A percentile compares a stretch with the other conserved stretches of the same genome.
phyloP scores from a whole-genome alignment of 30 jellyfish, hydroid and myxozoan species.

The Rhopilema esculentum region DNA sequence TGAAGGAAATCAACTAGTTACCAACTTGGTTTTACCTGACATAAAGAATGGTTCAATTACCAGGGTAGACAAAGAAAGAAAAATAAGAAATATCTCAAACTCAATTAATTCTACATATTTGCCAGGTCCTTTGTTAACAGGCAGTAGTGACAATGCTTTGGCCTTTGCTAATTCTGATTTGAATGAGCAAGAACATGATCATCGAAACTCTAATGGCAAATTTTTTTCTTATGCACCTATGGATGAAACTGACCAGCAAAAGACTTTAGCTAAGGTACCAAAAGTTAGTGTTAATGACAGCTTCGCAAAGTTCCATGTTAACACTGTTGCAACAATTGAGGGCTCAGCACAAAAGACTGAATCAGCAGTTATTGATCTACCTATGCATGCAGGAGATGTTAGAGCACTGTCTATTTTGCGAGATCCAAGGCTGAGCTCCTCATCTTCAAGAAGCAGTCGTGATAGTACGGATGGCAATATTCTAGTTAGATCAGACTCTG shows the following conservation, averaged over 20 bases:
- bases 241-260: background rate
- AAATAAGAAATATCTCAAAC: background rate
- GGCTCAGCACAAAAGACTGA: background rate
- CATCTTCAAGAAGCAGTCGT: conserved; percentile 75
- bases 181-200: background rate
- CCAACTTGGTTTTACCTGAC: background rate
- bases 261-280: background rate
- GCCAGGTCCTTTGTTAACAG: background rate
- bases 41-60: background rate
- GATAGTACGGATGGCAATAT: conserved; percentile 57
- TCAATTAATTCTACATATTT: background rate
- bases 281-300: background rate
- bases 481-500: conserved; percentile 72
- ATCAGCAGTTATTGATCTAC: background rate
- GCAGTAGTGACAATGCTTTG: background rate
- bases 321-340: background rate
- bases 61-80: background rate
- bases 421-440: conserved; percentile 72
- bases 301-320: background rate
- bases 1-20: background rate
- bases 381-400: background rate
- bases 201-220: background rate
- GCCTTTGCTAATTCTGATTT: background rate
- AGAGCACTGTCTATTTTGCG: conserved; percentile 49
- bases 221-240: background rate